Base-by-base conservation (phyloP, 1,140 invertebrate species). In the Phenacoccus solenopsis region DNA sequence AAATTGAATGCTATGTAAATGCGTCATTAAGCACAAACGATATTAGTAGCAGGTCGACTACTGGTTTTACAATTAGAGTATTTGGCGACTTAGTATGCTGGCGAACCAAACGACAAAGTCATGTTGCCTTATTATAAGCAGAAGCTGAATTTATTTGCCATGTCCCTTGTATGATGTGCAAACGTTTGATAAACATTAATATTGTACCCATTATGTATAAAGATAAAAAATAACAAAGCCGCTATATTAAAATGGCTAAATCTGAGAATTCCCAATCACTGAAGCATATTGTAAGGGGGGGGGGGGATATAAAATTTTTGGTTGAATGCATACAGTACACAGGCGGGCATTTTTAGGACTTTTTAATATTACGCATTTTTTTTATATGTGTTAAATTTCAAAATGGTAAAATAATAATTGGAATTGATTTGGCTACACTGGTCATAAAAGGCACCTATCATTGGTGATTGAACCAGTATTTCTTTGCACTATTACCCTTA, bases 61-160 rank as follows among this genome's bases (percentile, higher is more conserved):
- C 73, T 35, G 75, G 75, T 12, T 75, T 72, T 67, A 61, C 72
- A 0, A 61, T 74, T 30, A 64, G 73, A n/a, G n/a, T n/a, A 13
- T 70, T 70, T 71, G 74, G 73, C 24, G 70, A 71, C 28, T 32
- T 73, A 3, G 72, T 79, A 21, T 71, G 74, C 2, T 79, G 77
- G 77, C 59, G 71, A n/a, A 73, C 73, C 57, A 75, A 73, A 59
- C 75, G 77, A 64, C 78, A 79, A 68, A 71, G 71, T 12, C 73
- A 68, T 2, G 72, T 78, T 24, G 74, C 77, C 38, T 72, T 79
- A 5, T 78, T 74, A 10, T 74, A 73, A 10, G 74, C 75, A 1
- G 77, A 79, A 74, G 75, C 77, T 1, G 79, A 81, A 70, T 79
- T 78, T 68, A 74, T 78, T n/a, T 10, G 75, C 76, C 1, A 69